Conservation (phyloP, 2,113 vertebrate species). For the Haemorhous mexicanus region DNA sequence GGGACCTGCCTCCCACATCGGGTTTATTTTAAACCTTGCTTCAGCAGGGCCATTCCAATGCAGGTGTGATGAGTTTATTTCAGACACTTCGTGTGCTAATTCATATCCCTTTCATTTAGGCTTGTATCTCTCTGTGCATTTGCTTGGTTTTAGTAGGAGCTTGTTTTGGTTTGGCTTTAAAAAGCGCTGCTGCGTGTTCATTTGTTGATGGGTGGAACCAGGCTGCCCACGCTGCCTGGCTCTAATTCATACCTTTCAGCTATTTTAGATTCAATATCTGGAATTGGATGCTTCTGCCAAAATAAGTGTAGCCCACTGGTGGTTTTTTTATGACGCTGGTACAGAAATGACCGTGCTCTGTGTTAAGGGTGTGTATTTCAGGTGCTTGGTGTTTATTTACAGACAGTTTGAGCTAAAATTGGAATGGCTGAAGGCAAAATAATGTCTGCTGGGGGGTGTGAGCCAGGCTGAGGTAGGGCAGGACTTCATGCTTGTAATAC, state of each 20-base stretch:
- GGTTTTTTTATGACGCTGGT: neutral
- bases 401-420: neutral
- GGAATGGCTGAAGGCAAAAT: neutral
- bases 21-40: slow-evolving; percentile 3
- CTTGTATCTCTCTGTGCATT: neutral
- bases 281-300: neutral
- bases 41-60: neutral
- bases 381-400: neutral
- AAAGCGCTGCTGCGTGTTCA: neutral
- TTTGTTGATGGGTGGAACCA: neutral
- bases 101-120: neutral
- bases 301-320: neutral
- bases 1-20: neutral
- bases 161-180: slow-evolving; percentile 44
- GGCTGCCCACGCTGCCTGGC: slow-evolving; percentile 43
- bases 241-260: slow-evolving; percentile 39
- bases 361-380: slow-evolving; percentile 11
- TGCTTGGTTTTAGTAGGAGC: slow-evolving; percentile 14
- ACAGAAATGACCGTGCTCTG: neutral
- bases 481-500: neutral
- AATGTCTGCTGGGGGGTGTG: neutral
- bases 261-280: slow-evolving; percentile 41
- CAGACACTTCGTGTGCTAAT: fast-evolving
- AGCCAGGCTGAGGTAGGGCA: neutral
- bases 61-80: slow-evolving; percentile 42